Evolutionary conservation across 2,888 invertebrate species (phyloP).

Genomic region (Diarsia brunnea): DNA sequence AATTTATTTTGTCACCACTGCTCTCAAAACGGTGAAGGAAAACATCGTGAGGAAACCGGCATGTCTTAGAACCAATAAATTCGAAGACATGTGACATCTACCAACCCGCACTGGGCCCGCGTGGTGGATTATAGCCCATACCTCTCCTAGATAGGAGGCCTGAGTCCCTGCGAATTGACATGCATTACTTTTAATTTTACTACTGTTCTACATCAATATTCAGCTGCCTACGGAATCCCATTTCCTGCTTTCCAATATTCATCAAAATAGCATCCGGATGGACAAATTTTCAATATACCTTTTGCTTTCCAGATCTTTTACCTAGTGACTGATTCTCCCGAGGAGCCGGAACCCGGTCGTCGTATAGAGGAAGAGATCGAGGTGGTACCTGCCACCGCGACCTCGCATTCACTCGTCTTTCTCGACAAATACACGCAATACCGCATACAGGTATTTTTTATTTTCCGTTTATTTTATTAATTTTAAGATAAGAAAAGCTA

Average conservation of each 20-base stretch:
- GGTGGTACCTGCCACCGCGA: conserved; percentile 96
- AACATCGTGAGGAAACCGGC: too few species aligned
- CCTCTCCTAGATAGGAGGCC: too few species aligned
- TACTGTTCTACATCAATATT: neutral
- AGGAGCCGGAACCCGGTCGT: conserved; percentile 93
- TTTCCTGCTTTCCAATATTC: neutral
- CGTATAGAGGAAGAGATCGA: conserved; percentile 97
- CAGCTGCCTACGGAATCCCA: neutral
- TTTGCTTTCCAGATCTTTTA: conserved; percentile 94
- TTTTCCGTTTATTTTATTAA: too few species aligned
- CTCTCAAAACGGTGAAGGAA: too few species aligned
- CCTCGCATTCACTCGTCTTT: conserved; percentile 96
- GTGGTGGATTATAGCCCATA: too few species aligned
- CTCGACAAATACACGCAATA: conserved; percentile 98
- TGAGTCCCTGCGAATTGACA: too few species aligned
- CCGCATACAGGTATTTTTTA: conserved; percentile 92
- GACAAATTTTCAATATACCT: neutral
- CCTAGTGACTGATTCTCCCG: conserved; percentile 95
- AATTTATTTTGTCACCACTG: too few species aligned
- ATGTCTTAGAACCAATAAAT: too few species aligned
- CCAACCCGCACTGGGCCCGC: too few species aligned
- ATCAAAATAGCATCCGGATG: neutral
- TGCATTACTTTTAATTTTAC: neutral
- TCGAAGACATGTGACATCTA: too few species aligned
- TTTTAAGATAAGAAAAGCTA: too few species aligned